phyloP scores from a whole-genome alignment of 1,140 invertebrate species.

The Leptinotarsa texana region DNA sequence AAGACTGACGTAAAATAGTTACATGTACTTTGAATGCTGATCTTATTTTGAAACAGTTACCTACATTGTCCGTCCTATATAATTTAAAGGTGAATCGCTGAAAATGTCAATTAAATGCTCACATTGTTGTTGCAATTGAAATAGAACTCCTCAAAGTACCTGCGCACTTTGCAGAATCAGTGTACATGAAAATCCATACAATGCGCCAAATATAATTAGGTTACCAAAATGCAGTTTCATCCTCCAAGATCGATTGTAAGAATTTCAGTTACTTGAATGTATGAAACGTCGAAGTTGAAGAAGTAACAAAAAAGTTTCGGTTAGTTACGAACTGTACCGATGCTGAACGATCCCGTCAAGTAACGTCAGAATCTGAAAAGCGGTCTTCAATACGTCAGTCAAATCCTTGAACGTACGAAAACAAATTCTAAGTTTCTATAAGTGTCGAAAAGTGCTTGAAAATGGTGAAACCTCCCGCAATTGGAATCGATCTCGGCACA shows the following conservation, averaged over 20 bases:
- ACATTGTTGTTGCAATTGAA: no score
- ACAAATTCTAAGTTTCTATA: slow-evolving; percentile 56
- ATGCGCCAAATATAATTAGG: neutral
- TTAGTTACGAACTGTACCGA: slow-evolving; percentile 1
- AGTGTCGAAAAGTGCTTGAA: slow-evolving; percentile 86
- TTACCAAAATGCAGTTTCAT: neutral
- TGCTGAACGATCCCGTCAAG: neutral
- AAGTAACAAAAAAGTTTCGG: neutral
- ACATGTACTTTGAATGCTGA: no score
- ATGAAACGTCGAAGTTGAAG: neutral
- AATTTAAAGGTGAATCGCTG: no score
- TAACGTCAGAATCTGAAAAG: slow-evolving; percentile 12
- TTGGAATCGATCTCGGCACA: slow-evolving; percentile 79
- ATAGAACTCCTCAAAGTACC: no score
- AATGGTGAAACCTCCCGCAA: slow-evolving; percentile 57
- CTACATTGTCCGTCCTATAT: no score
- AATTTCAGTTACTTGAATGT: neutral
- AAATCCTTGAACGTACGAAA: slow-evolving; percentile 15
- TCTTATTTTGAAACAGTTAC: no score
- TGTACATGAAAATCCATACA: no score
- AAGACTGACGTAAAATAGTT: no score
- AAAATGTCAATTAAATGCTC: no score
- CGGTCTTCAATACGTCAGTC: slow-evolving; percentile 25
- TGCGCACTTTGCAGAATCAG: no score
- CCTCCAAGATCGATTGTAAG: neutral